These are phyloP conservation scores for Acanthurus tractus DNA, from an alignment of 2,797 vertebrate species.

Conservation along the genomic window DNA sequence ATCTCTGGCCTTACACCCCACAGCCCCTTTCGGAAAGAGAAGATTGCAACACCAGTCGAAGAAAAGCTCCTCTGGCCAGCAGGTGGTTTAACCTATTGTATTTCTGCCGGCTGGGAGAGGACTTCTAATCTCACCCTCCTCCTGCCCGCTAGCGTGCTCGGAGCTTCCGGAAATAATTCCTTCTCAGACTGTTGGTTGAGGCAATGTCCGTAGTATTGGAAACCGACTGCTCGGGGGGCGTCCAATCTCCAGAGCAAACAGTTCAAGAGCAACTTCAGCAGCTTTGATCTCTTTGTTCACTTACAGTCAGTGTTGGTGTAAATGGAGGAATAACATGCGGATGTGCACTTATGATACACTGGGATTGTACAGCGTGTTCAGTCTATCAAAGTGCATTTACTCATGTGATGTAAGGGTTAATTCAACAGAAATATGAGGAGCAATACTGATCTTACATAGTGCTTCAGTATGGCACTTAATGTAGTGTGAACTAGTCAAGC, in stretches of 20 bases:
- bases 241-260: constrained; percentile 70
- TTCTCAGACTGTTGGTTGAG: constrained; percentile 77
- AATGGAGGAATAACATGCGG: constrained; percentile 23
- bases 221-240: constrained; percentile 65
- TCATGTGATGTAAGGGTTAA: neutral
- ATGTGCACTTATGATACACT: constrained; percentile 5
- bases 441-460: too few species aligned
- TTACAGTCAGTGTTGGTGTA: constrained; percentile 18
- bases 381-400: neutral
- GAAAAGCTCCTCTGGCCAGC: constrained; percentile 65
- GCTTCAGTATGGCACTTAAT: too few species aligned
- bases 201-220: constrained; percentile 82
- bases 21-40: constrained; percentile 49
- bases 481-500: too few species aligned
- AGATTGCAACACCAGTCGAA: constrained; percentile 64
- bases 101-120: constrained; percentile 63
- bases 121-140: constrained; percentile 73
- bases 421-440: too few species aligned
- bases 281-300: constrained; percentile 44
- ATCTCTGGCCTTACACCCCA: constrained; percentile 64
- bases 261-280: constrained; percentile 56
- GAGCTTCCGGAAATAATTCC: constrained; percentile 80
- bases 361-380: neutral
- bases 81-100: constrained; percentile 80
- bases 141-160: constrained; percentile 57